Evolutionary conservation across 2,888 invertebrate species (phyloP), one percentile per base, ranked within the genome.

Genomic region (Lathronympha strigana): DNA sequence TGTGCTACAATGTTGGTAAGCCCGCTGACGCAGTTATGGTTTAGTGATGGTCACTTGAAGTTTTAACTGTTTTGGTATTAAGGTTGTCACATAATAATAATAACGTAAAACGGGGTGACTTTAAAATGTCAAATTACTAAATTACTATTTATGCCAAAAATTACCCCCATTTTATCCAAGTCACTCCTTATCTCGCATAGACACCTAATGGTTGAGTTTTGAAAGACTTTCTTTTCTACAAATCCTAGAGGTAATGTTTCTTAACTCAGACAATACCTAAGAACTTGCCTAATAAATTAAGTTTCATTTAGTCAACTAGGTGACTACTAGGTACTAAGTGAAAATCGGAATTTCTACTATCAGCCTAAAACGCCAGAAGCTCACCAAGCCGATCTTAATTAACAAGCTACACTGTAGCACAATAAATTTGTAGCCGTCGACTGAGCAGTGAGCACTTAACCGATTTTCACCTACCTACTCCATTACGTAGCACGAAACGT

Each of bases 1-100:
- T 58, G 53, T 63, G 55, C 45, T 45, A 63, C 63, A 67, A 31
- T 47, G 63, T 67, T 55, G 36, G 43, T 47, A 47, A 47, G 28
- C 28, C 19, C n/a, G 28, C 28, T 13, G 19, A 33, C 19, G 49
- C 13, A 19, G 40, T 55, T 57, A 31, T 19, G n/a, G 19, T 43
- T 54, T n/a, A 53, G 21, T 25, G 40, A 25, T 43, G 25, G 28
- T 6, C 13, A 13, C 43, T 43, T 23, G 36, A 36, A 2, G 25
- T 40, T 55, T 8, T 19, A 17, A 38, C 21, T 53, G 36, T 53
- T 5, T 31, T 11, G 19, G n/a, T 36, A 36, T 49, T 49, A 36
- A 15, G 19, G 33, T 53, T 53, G 36, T 1, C 36, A 36, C 53
- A 53, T 19, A 53, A 21, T 2, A 13, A 19, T 19, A 13, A 13